Base-by-base conservation (phyloP, 53 echinoderm and acorn worm genomes). In the Arbacia lixula region DNA sequence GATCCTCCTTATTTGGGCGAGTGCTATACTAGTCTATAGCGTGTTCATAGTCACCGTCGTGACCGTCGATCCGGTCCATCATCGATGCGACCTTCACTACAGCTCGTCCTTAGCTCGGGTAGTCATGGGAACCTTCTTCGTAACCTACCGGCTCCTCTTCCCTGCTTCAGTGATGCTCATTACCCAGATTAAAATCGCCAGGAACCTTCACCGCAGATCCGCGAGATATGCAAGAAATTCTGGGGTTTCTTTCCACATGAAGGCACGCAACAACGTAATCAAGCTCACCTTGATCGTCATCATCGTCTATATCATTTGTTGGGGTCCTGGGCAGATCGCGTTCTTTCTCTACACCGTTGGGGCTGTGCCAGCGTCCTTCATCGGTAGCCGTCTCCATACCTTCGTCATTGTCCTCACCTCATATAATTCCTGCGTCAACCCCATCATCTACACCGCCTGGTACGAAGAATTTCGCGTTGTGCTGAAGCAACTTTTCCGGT, bases 301-400 rank as follows among this genome's bases (percentile, higher is more conserved):
- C 57, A 61, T 93, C 16, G 88, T 85, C 5, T 93, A 90, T 71
- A 87, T 93, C 64, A 34, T 87, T 20, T 93, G 93, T 46, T 93
- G 93, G 93, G 85, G 80, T 33, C 93, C 93, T n/a, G 90, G 88
- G 24, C 93, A 93, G 34, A 46, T 93, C 16, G 34, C 76, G 29
- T 90, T 77, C 63, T 72, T 93, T 36, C 53, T 87, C 29, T 78
- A 85, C 49, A 90, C 82, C 21, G 42, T 93, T 1, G 87, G 90
- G 6, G 76, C 79, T 6, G 64, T 93, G 10, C 58, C 87, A 2
- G 54, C 76, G 12, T 30, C 39, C 16, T 85, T 85, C 34, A 72
- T 93, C 40, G 37, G 51, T 31, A 84, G 89, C 25, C 55, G 80
- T 5, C 60, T 87, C 29, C 88, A 93, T 51, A 83, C 68, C 12